Percentiles rank a stretch among this genome's conserved stretches.
These are phyloP conservation scores for Deilephila porcellus DNA, from an alignment of 2,888 invertebrate genomes.

Conservation along the genomic window DNA sequence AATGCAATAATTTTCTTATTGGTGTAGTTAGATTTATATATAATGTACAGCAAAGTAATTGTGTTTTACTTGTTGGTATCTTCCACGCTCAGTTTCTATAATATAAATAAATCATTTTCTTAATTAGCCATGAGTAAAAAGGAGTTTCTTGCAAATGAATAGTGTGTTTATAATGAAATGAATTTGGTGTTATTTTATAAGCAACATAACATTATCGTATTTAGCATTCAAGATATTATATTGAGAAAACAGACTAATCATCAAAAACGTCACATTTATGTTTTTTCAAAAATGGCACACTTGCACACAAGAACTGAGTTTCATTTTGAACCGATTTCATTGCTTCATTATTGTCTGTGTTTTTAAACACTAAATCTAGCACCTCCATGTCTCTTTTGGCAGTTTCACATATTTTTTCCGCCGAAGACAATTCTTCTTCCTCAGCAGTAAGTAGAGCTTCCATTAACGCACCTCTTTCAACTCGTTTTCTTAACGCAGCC, in stretches of 20 bases:
- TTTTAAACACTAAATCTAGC: constrained; percentile 64
- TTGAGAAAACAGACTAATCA: constrained; percentile 22
- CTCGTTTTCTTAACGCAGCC: constrained; percentile 58
- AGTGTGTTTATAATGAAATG: too few species aligned
- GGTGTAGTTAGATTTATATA: too few species aligned
- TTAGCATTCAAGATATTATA: too few species aligned
- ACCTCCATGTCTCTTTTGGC: constrained; percentile 75
- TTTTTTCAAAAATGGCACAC: constrained; percentile 60
- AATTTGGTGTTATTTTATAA: too few species aligned
- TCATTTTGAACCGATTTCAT: constrained; percentile 60
- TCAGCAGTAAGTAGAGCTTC: constrained; percentile 71
- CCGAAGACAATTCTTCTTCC: constrained; percentile 67
- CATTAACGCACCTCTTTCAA: constrained; percentile 74
- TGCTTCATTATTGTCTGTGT: constrained; percentile 50
- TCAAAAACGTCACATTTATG: constrained; percentile 39
- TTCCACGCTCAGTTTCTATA: too few species aligned
- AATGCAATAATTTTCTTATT: too few species aligned
- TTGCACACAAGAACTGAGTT: constrained; percentile 66
- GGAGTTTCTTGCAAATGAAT: too few species aligned
- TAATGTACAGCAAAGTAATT: too few species aligned
- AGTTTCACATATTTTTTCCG: constrained; percentile 70
- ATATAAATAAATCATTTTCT: too few species aligned
- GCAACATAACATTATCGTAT: too few species aligned
- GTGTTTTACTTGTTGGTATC: too few species aligned
- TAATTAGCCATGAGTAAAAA: too few species aligned